Base-by-base conservation (phyloP, 2,113 vertebrate genomes). In the Sapajus apella region DNA sequence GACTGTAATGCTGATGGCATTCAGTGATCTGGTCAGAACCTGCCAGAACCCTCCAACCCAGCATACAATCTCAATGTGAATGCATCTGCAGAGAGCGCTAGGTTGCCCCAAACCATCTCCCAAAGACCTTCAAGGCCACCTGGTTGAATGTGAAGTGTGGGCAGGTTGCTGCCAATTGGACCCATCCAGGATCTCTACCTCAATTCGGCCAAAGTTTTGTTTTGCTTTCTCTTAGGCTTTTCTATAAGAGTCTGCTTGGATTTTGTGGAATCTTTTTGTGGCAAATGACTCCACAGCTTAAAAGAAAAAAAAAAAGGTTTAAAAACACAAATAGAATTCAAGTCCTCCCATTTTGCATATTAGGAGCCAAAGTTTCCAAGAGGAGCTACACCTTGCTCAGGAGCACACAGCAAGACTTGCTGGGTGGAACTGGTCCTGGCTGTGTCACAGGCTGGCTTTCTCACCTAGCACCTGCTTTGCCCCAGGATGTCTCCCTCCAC, bases 141-240 rank as follows among this genome's bases (percentile, higher is more conserved):
- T 11, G 32, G 6, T 23, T 55, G 16, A 68, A 72, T 20, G 25
- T 43, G 40, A 83, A 72, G 30, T 13, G 1, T 50, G 47, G 21
- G 37, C 10, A 90, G 70, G 84, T 52, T 45, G 25, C 32, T 43
- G 18, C 10, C 66, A 79, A 25, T 1, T 35, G 16, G 68, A 82
- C 52, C 8, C n/a, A 50, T 37, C 9, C 37, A 45, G 66, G 37
- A 68, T 25, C 66, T 13, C 79, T 56, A 76, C 35, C 47, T 61
- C 35, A 61, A 32, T 37, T 81, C 47, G 68, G 55, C 37, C n/a
- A 10, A 55, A 75, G 66, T 81, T 64, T 84, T 73, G 47, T 37
- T 72, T 96, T 86, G 20, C 70, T 92, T 72, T 77, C 27, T 45
- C 64, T 81, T 88, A 68, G 56, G 25, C 8, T 95, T 95, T 84